Evolutionary conservation across 2,113 vertebrate species (phyloP).

Genomic region (Hippocampus abdominalis): DNA sequence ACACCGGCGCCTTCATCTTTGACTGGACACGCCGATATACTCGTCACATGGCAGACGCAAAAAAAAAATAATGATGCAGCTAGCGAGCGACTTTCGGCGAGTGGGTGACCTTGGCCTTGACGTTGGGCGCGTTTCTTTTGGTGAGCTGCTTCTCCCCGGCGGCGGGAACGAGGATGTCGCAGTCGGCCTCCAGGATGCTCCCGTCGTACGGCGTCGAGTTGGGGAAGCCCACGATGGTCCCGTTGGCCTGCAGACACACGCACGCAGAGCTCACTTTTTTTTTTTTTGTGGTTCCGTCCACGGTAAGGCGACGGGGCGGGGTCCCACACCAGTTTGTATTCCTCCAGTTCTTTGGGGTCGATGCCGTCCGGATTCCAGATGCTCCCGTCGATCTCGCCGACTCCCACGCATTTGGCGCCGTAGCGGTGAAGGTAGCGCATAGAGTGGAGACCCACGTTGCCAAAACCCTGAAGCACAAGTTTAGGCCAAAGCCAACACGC

Average conservation of each 20-base stretch:
- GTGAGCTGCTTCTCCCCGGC: constrained; percentile 95
- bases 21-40: neutral
- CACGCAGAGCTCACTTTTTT: neutral
- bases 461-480: constrained; percentile 72
- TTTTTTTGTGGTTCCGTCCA: neutral
- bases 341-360: constrained; percentile 91
- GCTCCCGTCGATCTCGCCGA: constrained; percentile 87
- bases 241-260: constrained; percentile 76
- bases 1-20: too few species aligned
- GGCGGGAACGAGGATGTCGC: constrained; percentile 92
- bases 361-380: constrained; percentile 94
- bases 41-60: neutral
- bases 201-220: constrained; percentile 83
- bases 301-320: neutral
- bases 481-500: too few species aligned
- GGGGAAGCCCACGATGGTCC: constrained; percentile 91
- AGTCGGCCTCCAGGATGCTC: constrained; percentile 88
- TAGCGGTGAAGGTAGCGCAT: constrained; percentile 95
- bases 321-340: constrained; percentile 82
- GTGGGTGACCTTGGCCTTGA: constrained; percentile 86
- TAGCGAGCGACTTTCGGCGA: neutral
- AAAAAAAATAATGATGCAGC: neutral
- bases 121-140: constrained; percentile 82
- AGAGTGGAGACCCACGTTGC: constrained; percentile 93
- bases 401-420: constrained; percentile 88